phyloP scores from a whole-genome alignment of 2,797 vertebrate genomes.

The Picus viridis region DNA sequence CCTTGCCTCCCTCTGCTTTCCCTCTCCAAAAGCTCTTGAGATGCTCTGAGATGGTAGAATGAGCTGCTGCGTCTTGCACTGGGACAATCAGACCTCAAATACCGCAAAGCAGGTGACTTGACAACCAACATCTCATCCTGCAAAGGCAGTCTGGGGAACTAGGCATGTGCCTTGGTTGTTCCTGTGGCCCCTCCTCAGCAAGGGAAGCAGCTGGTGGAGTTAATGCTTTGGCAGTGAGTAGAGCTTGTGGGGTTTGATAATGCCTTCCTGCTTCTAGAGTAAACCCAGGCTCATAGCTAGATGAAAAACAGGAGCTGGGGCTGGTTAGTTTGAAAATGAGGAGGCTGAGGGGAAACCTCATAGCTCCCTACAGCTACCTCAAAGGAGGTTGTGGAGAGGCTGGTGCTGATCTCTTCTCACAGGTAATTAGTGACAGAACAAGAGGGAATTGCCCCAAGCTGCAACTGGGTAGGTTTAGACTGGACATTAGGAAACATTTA shows the following conservation, averaged over 20 bases:
- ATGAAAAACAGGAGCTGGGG: background rate
- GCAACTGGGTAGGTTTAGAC: too few relatives aligned
- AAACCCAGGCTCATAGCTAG: background rate
- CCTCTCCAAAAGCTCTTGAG: background rate
- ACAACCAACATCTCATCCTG: background rate
- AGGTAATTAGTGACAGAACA: too few relatives aligned
- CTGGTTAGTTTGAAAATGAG: too few relatives aligned
- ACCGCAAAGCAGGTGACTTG: background rate
- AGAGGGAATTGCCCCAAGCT: too few relatives aligned
- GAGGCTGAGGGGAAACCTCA: too few relatives aligned
- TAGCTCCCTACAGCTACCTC: too few relatives aligned
- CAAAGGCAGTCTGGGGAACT: background rate
- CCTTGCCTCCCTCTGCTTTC: background rate
- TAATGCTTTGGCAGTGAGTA: background rate
- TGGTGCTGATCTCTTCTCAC: too few relatives aligned
- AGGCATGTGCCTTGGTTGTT: background rate
- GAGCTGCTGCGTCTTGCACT: background rate
- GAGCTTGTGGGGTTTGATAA: background rate
- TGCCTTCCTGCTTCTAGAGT: background rate
- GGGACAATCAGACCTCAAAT: background rate
- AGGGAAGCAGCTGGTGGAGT: background rate
- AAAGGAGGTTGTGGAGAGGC: too few relatives aligned
- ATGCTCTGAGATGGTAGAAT: background rate
- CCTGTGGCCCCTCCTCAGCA: background rate
- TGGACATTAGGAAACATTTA: too few relatives aligned